A percentile compares a stretch with the other conserved stretches of the same genome.
Evolutionary conservation across 2,888 invertebrate species (phyloP).

Genomic region (Dusona sp.): DNA sequence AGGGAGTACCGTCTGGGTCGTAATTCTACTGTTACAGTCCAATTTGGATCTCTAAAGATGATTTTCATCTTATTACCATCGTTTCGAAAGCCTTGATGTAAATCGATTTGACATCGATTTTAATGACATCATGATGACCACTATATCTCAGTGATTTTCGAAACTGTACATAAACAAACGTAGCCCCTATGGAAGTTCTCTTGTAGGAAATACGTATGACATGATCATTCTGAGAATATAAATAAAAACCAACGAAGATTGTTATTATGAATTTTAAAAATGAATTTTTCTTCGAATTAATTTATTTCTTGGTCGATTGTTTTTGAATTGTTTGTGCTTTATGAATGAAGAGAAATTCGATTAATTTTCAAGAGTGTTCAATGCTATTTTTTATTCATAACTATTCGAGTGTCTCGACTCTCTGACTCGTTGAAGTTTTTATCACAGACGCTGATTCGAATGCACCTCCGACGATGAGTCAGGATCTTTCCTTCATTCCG

Average conservation of each 20-base stretch:
- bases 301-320: background rate
- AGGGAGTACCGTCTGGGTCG: background rate
- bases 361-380: background rate
- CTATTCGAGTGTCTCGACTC: background rate
- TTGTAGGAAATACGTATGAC: background rate
- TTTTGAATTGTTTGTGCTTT: background rate
- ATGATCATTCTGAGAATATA: background rate
- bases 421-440: background rate
- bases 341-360: background rate
- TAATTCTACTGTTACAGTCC: background rate
- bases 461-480: background rate
- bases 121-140: background rate
- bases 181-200: background rate
- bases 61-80: background rate
- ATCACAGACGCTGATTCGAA: background rate
- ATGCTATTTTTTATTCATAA: background rate
- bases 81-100: background rate
- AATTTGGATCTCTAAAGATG: background rate
- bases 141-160: background rate
- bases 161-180: background rate
- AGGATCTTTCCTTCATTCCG: slow-evolving; percentile 21
- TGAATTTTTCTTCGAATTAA: no score
- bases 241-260: background rate
- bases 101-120: background rate
- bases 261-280: no score